phyloP scores from a whole-genome alignment of 2,888 invertebrate genomes.

The Papilio protenor region DNA sequence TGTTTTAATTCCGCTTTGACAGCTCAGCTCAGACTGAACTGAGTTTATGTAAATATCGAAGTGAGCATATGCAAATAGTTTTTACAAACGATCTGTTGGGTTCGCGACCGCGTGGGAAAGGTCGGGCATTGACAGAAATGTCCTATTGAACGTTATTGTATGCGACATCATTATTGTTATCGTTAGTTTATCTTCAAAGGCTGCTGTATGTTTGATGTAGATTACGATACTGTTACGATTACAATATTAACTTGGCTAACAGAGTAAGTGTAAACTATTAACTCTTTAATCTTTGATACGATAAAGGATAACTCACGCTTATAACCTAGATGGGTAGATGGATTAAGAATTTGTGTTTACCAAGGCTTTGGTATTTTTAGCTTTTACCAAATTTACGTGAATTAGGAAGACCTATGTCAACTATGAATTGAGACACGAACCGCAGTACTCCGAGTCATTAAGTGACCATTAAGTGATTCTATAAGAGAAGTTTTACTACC shows the following conservation, averaged over 20 bases:
- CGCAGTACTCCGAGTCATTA: not conserved
- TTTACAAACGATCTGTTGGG: constrained; percentile 61
- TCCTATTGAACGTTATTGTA: constrained; percentile 56
- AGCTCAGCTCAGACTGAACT: constrained; percentile 56
- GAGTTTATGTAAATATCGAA: constrained; percentile 52
- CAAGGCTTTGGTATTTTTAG: not conserved
- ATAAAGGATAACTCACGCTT: constrained; percentile 4
- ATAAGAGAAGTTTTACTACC: not conserved
- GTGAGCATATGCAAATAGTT: constrained; percentile 61
- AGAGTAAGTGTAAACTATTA: constrained; percentile 31
- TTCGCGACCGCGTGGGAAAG: constrained; percentile 76
- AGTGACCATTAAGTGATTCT: not conserved
- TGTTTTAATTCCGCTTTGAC: constrained; percentile 69
- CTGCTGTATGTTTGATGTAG: constrained; percentile 39
- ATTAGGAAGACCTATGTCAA: not conserved
- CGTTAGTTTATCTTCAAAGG: constrained; percentile 26
- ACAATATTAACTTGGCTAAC: constrained; percentile 7
- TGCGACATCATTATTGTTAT: constrained; percentile 47
- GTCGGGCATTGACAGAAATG: constrained; percentile 57
- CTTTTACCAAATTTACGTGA: not conserved
- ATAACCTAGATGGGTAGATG: not conserved
- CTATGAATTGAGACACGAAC: not conserved
- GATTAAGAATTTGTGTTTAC: not conserved
- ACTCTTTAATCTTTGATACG: constrained; percentile 19
- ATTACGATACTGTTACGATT: constrained; percentile 37